Evolutionary conservation across 2,888 invertebrate species (phyloP), one percentile per base, ranked within the genome.

Genomic region (Eilema caniola): DNA sequence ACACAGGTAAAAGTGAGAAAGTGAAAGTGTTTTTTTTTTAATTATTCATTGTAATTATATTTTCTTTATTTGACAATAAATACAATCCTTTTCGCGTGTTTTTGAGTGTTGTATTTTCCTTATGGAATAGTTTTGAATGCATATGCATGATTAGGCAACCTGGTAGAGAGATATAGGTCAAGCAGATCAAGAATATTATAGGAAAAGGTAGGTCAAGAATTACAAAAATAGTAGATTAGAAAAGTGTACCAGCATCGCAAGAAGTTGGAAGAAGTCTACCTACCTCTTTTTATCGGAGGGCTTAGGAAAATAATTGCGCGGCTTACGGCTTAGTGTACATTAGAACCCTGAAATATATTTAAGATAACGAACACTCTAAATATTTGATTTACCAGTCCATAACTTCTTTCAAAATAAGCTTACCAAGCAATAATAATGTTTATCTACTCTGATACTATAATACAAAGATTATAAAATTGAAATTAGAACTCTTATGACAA

Each of bases 341-440:
- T n/a, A n/a, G n/a, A n/a, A n/a, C n/a, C n/a, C n/a, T n/a, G n/a
- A n/a, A n/a, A n/a, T n/a, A n/a, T n/a, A n/a, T n/a, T n/a, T n/a
- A n/a, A n/a, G n/a, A n/a, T n/a, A n/a, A n/a, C n/a, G n/a, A n/a
- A n/a, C n/a, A n/a, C n/a, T n/a, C n/a, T n/a, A n/a, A n/a, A 41
- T 14, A 7, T 20, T 47, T 47, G 53, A n/a, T n/a, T 53, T 53
- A n/a, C 53, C 2, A 7, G 16, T 47, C 20, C 7, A 3, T 61
- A 23, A 25, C 11, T 28, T 28, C 7, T 7, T 37, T 28, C 28
- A 62, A 66, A 23, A 67, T 78, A 82, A 86, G 82, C 85, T 85
- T 77, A 85, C 84, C 77, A 85, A 85, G 72, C 71, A 74, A 79
- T 72, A 79, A 67, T 68, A 66, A 74, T 76, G 79, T 79, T 62